A percentile compares a stretch with the other conserved stretches of the same genome.
These are phyloP conservation scores for Sminthurinus aureus DNA, from an alignment of 2,888 invertebrate species.

Conservation along the genomic window DNA sequence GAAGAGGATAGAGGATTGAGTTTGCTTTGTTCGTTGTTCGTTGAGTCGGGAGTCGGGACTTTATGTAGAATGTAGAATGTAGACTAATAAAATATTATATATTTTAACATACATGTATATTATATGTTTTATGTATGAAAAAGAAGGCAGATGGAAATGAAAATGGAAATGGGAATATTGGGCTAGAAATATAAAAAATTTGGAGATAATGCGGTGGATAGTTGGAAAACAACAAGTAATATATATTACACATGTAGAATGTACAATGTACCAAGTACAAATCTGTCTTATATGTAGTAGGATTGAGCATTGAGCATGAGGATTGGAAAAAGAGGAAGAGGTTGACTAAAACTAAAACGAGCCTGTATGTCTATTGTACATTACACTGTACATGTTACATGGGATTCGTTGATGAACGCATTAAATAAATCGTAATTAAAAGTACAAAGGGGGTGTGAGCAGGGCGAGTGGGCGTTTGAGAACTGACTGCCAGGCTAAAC, in stretches of 20 bases:
- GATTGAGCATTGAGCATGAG: no score
- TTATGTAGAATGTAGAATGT: no score
- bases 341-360: background rate
- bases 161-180: background rate
- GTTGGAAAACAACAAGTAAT: background rate
- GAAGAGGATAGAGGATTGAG: no score
- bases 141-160: background rate
- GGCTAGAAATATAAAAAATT: background rate
- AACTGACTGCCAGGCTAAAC: background rate
- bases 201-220: background rate
- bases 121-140: no score
- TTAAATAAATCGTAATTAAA: conserved; percentile 47
- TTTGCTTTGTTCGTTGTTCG: no score
- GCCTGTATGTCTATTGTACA: no score
- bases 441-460: conserved; percentile 41
- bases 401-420: conserved; percentile 24
- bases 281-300: no score
- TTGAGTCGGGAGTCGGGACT: no score
- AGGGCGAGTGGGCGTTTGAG: background rate
- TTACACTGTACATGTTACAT: background rate
- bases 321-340: background rate
- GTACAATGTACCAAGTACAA: no score
- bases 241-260: no score
- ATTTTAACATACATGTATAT: no score
- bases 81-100: no score